Evolutionary conservation across 2,888 invertebrate genomes (phyloP), one percentile per base, ranked within the genome.

Genomic region (Pharmacophagus antenor): DNA sequence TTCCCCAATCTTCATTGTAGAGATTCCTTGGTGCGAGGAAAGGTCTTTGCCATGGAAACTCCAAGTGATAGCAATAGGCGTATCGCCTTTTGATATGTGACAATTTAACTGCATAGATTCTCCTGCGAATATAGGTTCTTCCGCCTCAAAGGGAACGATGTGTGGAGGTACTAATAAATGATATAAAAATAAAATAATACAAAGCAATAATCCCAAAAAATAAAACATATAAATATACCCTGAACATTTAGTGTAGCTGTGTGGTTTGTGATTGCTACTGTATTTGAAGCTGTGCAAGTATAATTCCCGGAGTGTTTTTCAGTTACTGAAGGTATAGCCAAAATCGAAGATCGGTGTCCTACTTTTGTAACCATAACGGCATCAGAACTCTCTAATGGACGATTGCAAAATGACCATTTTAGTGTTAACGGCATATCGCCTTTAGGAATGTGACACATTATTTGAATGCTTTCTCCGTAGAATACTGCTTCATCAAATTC

Each of bases 31-130:
- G 92, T 71, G 92, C 89, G 84, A 93, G 71, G 91, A 88, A 56
- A 90, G 80, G 71, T 90, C 91, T 85, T 88, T 89, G 73, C 92
- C 86, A 88, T 95, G 94, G 84, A 95, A 94, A 69, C 90, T 92
- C 96, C 96, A 96, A 25, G 91, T 92, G 62, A 97, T 94, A 67
- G 92, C 92, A 61, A 97, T 91, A 55, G 95, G 95, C 63, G 91
- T 81, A 75, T 95, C 95, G 58, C 95, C 94, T 80, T 94, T 93
- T 54, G 92, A 91, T 64, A 94, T 91, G 67, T 93, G 91, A 84
- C 94, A 94, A 64, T 79, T 86, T 69, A 94, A 88, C 66, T 93
- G 93, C 65, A 93, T 91, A 68, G 92, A 92, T 74, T 94, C 94
- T 58, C 94, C 94, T 66, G 93, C 93, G 79, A 92, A 92, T 60